phyloP scores from a whole-genome alignment of 2,797 vertebrate species.

The Harpagifer antarcticus region DNA sequence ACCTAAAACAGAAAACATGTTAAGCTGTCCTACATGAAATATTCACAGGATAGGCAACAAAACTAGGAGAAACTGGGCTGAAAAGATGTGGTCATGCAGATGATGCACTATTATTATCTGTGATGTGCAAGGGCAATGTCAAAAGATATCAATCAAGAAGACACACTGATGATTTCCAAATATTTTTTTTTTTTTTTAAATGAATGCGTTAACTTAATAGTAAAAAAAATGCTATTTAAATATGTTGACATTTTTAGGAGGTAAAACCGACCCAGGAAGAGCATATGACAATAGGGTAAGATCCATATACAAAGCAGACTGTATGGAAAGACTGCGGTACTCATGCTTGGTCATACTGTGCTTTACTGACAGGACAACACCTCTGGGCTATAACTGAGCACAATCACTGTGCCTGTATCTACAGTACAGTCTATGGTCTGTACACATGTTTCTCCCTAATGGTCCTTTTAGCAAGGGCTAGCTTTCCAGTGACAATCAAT shows the following conservation, averaged over 20 bases:
- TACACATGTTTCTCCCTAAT: not conserved
- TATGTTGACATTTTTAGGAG: not conserved
- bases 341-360: conserved; percentile 6
- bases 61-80: not conserved
- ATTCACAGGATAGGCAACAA: not conserved
- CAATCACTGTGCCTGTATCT: not conserved
- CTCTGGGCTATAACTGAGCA: not conserved
- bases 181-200: too few relatives aligned
- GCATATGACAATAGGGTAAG: not conserved
- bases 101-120: not conserved
- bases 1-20: conserved; percentile 76
- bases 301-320: not conserved
- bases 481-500: not conserved
- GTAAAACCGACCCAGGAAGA: not conserved
- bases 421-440: too few relatives aligned
- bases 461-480: not conserved
- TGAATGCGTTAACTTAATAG: too few relatives aligned
- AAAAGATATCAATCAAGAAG: not conserved
- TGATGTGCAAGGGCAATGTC: not conserved
- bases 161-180: not conserved
- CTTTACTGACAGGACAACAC: not conserved
- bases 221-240: not conserved
- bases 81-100: not conserved
- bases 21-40: not conserved
- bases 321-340: not conserved